phyloP scores from a whole-genome alignment of 1,140 invertebrate genomes.

The Temnothorax curvispinosus region DNA sequence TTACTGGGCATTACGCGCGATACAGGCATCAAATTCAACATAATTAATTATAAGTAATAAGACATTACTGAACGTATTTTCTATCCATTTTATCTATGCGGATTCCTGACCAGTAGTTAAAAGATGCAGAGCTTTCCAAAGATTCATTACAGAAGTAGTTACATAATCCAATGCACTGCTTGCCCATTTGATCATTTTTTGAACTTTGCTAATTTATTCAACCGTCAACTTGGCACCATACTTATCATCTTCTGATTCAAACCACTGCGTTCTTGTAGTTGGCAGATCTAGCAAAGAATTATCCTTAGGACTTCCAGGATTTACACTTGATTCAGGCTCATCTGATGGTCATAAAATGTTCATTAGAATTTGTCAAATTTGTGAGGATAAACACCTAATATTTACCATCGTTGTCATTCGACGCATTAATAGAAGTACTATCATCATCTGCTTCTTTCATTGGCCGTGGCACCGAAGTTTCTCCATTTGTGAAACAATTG shows the following conservation, averaged over 20 bases:
- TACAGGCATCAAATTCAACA: background rate
- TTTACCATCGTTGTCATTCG: no score
- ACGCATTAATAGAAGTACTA: no score
- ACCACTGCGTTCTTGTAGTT: background rate
- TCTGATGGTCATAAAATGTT: background rate
- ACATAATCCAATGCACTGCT: slow-evolving; percentile 96
- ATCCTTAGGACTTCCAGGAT: slow-evolving; percentile 11
- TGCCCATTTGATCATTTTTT: slow-evolving; percentile 98
- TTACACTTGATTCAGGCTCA: slow-evolving; percentile 3
- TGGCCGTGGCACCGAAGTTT: no score
- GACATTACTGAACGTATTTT: background rate
- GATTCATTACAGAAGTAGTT: slow-evolving; percentile 93
- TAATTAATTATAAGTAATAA: slow-evolving; percentile 3
- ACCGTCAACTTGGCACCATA: slow-evolving; percentile 80
- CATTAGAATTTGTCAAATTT: background rate
- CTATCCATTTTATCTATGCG: slow-evolving; percentile 48
- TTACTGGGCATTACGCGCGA: background rate
- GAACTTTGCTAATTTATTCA: slow-evolving; percentile 92
- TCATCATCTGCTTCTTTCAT: no score
- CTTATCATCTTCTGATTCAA: slow-evolving; percentile 8
- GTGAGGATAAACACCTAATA: no score
- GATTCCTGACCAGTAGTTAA: slow-evolving; percentile 92
- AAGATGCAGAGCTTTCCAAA: slow-evolving; percentile 94
- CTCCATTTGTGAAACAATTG: no score
- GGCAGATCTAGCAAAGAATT: background rate